Evolutionary conservation across 2,888 invertebrate genomes (phyloP).

Genomic region (Liopterus haemorrhoidalis): DNA sequence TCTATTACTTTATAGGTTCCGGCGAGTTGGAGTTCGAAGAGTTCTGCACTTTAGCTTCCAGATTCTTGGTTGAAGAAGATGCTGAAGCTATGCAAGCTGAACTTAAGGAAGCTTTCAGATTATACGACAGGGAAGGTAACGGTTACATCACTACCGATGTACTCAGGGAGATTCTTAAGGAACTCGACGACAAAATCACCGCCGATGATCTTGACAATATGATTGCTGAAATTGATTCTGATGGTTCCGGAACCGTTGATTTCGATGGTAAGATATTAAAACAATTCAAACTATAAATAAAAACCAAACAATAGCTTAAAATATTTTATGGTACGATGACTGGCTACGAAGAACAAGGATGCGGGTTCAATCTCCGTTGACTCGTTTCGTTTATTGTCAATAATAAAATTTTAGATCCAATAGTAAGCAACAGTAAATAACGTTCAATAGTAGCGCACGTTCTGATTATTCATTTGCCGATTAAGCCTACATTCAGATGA

Average conservation of each 20-base stretch:
- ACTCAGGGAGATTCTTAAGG: constrained; percentile 86
- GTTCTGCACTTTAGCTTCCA: constrained; percentile 73
- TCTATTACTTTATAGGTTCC: constrained; percentile 59
- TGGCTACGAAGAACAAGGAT: too few species aligned
- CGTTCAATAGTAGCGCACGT: too few species aligned
- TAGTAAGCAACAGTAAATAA: too few species aligned
- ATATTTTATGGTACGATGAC: too few species aligned
- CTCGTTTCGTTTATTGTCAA: too few species aligned
- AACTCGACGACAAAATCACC: constrained; percentile 89
- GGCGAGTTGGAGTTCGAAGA: constrained; percentile 87
- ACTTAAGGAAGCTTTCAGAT: constrained; percentile 89
- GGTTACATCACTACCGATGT: constrained; percentile 88
- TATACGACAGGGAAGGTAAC: constrained; percentile 82
- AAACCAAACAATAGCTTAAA: too few species aligned
- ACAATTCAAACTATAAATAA: too few species aligned
- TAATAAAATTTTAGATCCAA: too few species aligned
- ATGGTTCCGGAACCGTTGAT: constrained; percentile 96
- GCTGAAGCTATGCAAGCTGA: constrained; percentile 86
- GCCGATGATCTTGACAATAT: constrained; percentile 92
- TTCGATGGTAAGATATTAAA: constrained; percentile 95
- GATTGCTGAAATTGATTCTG: constrained; percentile 96
- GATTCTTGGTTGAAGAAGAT: constrained; percentile 81
- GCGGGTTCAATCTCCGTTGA: too few species aligned
- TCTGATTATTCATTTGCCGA: too few species aligned
- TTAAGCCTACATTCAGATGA: too few species aligned